Percentiles rank a stretch among this genome's conserved stretches.
Conservation (phyloP, 2,888 invertebrate species). For the Phragmatobia fuliginosa region DNA sequence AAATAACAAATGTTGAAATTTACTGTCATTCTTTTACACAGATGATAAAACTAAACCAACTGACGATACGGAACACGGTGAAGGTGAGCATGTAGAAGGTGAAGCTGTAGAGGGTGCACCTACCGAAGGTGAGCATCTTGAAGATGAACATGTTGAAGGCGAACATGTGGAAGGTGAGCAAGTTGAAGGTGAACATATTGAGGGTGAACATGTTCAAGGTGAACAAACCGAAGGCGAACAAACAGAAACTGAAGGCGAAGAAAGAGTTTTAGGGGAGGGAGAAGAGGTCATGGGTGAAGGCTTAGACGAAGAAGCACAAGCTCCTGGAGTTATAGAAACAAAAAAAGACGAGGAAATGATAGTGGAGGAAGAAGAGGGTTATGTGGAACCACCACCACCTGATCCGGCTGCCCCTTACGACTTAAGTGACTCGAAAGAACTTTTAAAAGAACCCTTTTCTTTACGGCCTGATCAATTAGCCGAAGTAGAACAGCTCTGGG, state of each 20-base stretch:
- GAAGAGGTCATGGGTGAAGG: constrained; percentile 52
- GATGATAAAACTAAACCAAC: constrained; percentile 16
- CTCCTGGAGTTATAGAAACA: constrained; percentile 37
- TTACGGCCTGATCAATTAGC: constrained; percentile 75
- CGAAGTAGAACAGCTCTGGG: constrained; percentile 80
- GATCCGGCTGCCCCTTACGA: constrained; percentile 78
- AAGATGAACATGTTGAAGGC: constrained; percentile 6
- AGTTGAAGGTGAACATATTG: constrained; percentile 34
- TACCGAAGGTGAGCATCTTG: not conserved
- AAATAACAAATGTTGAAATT: not conserved
- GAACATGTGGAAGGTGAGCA: constrained; percentile 22
- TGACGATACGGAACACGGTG: not conserved
- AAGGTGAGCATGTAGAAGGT: constrained; percentile 4
- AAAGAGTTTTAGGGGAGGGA: constrained; percentile 51
- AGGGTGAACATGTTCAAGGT: constrained; percentile 29
- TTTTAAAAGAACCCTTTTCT: constrained; percentile 68
- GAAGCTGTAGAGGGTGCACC: constrained; percentile 6
- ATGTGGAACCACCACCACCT: constrained; percentile 71
- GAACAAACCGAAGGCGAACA: constrained; percentile 17
- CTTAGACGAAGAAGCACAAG: constrained; percentile 49
- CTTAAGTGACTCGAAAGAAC: constrained; percentile 75
- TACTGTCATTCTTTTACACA: not conserved
- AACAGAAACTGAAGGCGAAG: constrained; percentile 37
- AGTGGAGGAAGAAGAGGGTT: constrained; percentile 70
- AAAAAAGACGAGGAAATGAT: constrained; percentile 54